A percentile compares a stretch with the other conserved stretches of the same genome.
phyloP scores from a whole-genome alignment of 2,888 invertebrate species.

The Epirrhoe tristata region DNA sequence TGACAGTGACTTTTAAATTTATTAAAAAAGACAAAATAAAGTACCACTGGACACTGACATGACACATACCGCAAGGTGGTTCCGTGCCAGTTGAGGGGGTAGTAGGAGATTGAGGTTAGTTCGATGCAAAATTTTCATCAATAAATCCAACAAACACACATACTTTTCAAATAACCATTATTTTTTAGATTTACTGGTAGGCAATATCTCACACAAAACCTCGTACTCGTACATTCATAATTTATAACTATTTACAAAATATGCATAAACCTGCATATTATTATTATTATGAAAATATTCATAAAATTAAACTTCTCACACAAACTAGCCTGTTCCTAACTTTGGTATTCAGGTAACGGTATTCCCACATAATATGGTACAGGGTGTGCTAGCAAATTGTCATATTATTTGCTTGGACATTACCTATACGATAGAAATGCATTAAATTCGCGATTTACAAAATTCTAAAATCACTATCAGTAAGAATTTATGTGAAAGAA shows the following conservation, averaged over 20 bases:
- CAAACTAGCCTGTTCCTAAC: conserved; percentile 56
- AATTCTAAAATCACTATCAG: no score
- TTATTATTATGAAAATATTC: conserved; percentile 63
- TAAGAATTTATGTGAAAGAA: no score
- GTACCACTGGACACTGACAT: no score
- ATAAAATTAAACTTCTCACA: conserved; percentile 45
- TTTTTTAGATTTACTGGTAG: conserved; percentile 6
- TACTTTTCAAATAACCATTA: conserved; percentile 2
- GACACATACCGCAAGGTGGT: no score
- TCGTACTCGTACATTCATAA: conserved; percentile 28
- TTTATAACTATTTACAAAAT: conserved; percentile 39
- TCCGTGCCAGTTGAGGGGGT: no score
- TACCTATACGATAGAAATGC: neutral
- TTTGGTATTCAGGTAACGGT: conserved; percentile 70
- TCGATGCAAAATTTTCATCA: neutral
- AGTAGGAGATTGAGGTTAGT: no score
- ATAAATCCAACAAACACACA: neutral
- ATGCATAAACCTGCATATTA: conserved; percentile 39
- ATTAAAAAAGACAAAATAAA: no score
- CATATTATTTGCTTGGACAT: no score
- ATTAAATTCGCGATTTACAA: no score
- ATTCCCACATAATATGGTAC: conserved; percentile 69
- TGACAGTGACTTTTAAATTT: no score
- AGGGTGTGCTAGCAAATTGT: conserved; percentile 3
- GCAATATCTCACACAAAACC: conserved; percentile 15